Evolutionary conservation across 1,140 invertebrate species (phyloP), one percentile per base, ranked within the genome.

Genomic region (Plodia interpunctella): DNA sequence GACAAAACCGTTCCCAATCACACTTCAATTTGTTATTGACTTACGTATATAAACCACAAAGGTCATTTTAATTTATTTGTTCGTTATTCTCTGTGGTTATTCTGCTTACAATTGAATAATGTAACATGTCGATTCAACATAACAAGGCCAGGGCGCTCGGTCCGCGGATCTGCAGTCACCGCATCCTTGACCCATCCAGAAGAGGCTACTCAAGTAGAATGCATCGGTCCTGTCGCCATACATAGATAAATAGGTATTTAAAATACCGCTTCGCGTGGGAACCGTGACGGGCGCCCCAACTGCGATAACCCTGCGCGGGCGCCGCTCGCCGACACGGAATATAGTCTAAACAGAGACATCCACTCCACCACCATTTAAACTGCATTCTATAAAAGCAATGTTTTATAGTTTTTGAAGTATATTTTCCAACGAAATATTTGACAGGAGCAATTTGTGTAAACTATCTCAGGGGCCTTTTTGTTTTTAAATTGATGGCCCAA

Each of bases 121-220:
- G 69, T 72, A 76, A 72, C 69, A 76, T 72, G 71, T 57, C 71
- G 63, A 65, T 66, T 59, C 67, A 72, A 76, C 67, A 68, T 72
- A 64, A 73, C 81, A 82, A 83, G 82, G 82, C 73, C 80, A 85
- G 78, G 78, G 81, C 75, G 72, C 60, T 72, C 63, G 67, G 2
- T 3, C 21, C 66, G 72, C 72, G 74, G 81, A 87, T 84, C 74
- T 75, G 75, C 81, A 81, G 79, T 86, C 83, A 77, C 81, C 78
- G 72, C 50, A 65, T 89, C 87, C 87, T 89, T 89, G 87, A 89
- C 87, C 84, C 84, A 89, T 87, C 84, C 82, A 87, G 86, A 83
- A 87, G 84, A 87, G 82, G 83, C 83, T 87, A 87, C 80, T 87
- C 78, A 71, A 74, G 76, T 76, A 80, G 78, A 85, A 84, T 85